Percentiles rank a stretch among this genome's conserved stretches.
Evolutionary conservation across 2,113 vertebrate genomes (phyloP).

Genomic region (Paratilapia polleni): DNA sequence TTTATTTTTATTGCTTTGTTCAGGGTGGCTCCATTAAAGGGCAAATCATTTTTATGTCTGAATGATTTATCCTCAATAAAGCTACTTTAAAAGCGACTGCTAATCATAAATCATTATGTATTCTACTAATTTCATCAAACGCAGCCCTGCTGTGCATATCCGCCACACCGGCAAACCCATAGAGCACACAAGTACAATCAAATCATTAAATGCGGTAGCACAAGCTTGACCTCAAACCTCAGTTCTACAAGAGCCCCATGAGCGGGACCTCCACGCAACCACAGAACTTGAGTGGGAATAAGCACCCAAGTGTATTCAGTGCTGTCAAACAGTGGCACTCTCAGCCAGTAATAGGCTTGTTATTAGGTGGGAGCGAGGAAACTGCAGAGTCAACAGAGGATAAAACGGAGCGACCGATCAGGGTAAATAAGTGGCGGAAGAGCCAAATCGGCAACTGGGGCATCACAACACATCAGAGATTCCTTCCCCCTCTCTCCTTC

Average conservation of each 20-base stretch:
- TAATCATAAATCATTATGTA: conserved; percentile 17
- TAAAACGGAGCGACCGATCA: conserved; percentile 53
- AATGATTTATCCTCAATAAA: conserved; percentile 24
- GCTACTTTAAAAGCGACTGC: conserved; percentile 13
- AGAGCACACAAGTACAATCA: neutral
- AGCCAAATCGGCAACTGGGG: conserved; percentile 70
- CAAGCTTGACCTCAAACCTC: conserved; percentile 15
- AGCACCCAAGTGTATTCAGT: conserved; percentile 43
- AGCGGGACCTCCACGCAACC: conserved; percentile 3
- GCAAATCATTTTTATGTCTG: neutral
- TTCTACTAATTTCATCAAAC: conserved; percentile 1
- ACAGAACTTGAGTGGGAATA: conserved; percentile 19
- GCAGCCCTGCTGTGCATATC: neutral
- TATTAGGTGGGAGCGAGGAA: conserved; percentile 57
- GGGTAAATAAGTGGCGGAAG: conserved; percentile 76
- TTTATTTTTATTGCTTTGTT: neutral
- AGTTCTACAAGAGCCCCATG: conserved; percentile 1
- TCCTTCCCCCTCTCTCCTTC: neutral
- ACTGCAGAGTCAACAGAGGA: conserved; percentile 53
- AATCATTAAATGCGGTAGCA: conserved; percentile 1
- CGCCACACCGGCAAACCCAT: neutral
- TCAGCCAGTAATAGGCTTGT: conserved; percentile 70
- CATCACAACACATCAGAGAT: conserved; percentile 68
- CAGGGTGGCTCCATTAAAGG: neutral
- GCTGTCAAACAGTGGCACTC: conserved; percentile 59